Conservation (phyloP, 1,140 invertebrate genomes). For the Camponotus pennsylvanicus region DNA sequence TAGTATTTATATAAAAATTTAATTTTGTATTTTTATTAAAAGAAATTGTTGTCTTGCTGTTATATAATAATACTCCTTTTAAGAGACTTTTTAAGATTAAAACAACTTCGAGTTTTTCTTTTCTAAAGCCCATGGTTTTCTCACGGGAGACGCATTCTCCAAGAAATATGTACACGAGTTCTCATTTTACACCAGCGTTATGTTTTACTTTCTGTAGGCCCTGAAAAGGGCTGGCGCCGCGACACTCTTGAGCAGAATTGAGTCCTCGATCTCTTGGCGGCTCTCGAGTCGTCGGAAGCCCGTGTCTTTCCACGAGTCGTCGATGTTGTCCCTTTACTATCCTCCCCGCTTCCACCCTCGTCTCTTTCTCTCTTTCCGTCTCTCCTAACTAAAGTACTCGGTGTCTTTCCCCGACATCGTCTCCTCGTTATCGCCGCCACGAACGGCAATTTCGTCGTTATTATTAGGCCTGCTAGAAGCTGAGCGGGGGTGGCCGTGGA, state of each 20-base stretch:
- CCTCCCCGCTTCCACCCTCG: not conserved
- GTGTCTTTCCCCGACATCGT: slow-evolving; percentile 66
- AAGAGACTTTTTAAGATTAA: not conserved
- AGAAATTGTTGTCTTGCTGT: not conserved
- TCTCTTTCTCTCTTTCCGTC: slow-evolving; percentile 33
- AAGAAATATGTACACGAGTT: slow-evolving; percentile 54
- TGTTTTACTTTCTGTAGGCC: slow-evolving; percentile 29
- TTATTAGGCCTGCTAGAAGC: slow-evolving; percentile 67
- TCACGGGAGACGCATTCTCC: slow-evolving; percentile 18
- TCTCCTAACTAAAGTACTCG: slow-evolving; percentile 28
- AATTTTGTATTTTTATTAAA: not conserved
- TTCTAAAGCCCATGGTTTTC: not conserved
- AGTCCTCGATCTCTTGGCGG: slow-evolving; percentile 27
- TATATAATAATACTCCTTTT: not conserved
- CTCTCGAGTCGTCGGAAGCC: slow-evolving; percentile 44
- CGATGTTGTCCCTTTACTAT: slow-evolving; percentile 30
- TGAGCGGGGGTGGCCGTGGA: slow-evolving; percentile 22
- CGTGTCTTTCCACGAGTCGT: slow-evolving; percentile 59
- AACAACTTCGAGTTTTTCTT: not conserved
- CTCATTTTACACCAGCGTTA: slow-evolving; percentile 57
- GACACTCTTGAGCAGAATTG: slow-evolving; percentile 63
- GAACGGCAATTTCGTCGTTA: slow-evolving; percentile 73
- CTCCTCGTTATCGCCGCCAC: slow-evolving; percentile 72
- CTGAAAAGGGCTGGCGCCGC: slow-evolving; percentile 67
- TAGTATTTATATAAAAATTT: not conserved